Evolutionary conservation across 2,888 invertebrate genomes (phyloP).

Genomic region (Minunthozetes semirufus): DNA sequence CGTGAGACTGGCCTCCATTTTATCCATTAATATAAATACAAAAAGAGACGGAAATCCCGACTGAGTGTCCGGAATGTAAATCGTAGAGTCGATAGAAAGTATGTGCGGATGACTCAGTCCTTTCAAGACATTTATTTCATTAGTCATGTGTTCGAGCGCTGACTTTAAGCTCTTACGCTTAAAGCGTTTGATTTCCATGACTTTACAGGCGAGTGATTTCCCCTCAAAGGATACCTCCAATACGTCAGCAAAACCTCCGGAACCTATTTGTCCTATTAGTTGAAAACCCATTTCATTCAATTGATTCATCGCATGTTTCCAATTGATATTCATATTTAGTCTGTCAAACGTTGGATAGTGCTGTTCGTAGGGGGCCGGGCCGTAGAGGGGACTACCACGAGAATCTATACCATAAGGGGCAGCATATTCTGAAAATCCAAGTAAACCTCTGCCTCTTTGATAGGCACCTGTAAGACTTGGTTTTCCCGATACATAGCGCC

Average conservation of each 20-base stretch:
- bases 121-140: neutral
- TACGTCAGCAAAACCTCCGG: neutral
- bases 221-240: neutral
- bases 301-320: neutral
- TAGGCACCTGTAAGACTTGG: too few relatives aligned
- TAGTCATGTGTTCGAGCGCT: neutral
- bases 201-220: neutral
- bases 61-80: neutral
- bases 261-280: neutral
- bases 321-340: neutral
- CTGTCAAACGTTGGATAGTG: neutral
- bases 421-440: neutral
- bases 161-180: neutral
- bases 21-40: neutral
- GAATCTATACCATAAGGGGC: neutral
- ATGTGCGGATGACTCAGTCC: neutral
- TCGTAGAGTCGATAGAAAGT: neutral
- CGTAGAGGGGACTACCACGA: neutral
- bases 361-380: neutral
- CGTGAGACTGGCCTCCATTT: neutral
- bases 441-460: too few relatives aligned
- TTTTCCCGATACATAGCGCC: too few relatives aligned
- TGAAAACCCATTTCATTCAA: too few relatives aligned
- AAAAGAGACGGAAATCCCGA: neutral
- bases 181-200: neutral